A percentile compares a stretch with the other conserved stretches of the same genome.
These are phyloP conservation scores for Gnathonemus echidnorhynchus DNA, from an alignment of 2,113 vertebrate genomes.

Conservation along the genomic window DNA sequence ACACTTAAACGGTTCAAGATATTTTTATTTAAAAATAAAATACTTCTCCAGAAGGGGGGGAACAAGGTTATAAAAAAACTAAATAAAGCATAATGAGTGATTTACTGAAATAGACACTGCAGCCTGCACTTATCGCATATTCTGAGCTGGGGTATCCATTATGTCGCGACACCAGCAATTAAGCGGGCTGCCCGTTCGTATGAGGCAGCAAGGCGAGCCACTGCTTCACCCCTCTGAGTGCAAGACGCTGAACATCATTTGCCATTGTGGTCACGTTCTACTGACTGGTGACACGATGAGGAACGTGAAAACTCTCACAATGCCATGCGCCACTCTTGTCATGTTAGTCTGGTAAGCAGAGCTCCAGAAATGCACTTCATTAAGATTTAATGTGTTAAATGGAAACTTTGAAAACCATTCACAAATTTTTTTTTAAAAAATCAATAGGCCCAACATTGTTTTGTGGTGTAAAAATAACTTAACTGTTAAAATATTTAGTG, in stretches of 20 bases:
- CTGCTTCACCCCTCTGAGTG: neutral
- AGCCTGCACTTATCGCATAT: neutral
- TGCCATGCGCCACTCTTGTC: neutral
- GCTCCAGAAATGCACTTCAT: neutral
- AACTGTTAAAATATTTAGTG: neutral
- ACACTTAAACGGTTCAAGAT: neutral
- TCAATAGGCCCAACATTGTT: neutral
- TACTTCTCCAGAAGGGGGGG: neutral
- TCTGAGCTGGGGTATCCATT: constrained; percentile 3
- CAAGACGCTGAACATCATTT: neutral
- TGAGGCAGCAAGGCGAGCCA: neutral
- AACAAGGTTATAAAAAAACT: neutral
- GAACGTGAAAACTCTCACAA: neutral
- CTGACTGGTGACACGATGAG: neutral
- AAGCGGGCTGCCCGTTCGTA: neutral
- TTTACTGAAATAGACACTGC: neutral
- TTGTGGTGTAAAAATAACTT: neutral
- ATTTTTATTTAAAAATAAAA: neutral
- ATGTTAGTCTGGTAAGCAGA: neutral
- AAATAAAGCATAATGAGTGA: constrained; percentile 1
- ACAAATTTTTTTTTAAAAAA: neutral
- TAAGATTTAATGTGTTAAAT: neutral
- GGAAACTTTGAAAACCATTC: neutral
- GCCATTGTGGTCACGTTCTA: neutral
- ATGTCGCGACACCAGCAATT: neutral